phyloP scores from a whole-genome alignment of 1,140 invertebrate species.

The Diorhabda elongata region DNA sequence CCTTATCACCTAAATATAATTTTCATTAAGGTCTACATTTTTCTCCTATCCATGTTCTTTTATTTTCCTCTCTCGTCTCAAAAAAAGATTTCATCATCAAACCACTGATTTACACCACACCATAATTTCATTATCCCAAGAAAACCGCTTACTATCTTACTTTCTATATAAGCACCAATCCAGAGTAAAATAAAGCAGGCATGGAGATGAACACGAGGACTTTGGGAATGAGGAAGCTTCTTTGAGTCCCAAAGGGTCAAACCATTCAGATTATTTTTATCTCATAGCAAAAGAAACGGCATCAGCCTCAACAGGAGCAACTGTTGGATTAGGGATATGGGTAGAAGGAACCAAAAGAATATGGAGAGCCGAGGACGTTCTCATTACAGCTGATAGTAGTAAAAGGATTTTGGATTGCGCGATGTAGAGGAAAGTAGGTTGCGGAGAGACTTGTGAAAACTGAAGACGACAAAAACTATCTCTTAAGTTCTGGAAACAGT shows the following conservation, averaged over 20 bases:
- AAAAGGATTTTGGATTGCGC: slow-evolving; percentile 7
- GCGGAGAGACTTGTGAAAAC: too few relatives aligned
- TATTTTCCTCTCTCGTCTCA: too few relatives aligned
- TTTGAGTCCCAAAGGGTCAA: slow-evolving; percentile 22
- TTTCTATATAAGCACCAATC: slow-evolving; percentile 6
- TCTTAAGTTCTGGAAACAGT: too few relatives aligned
- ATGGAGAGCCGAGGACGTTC: slow-evolving; percentile 17
- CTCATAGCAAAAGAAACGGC: slow-evolving; percentile 18
- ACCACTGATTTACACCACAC: too few relatives aligned
- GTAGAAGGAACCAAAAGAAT: slow-evolving; percentile 17
- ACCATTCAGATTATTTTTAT: slow-evolving; percentile 19
- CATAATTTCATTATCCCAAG: too few relatives aligned
- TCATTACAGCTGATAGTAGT: slow-evolving; percentile 11
- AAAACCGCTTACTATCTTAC: not conserved
- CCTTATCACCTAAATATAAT: too few relatives aligned
- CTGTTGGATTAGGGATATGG: slow-evolving; percentile 12
- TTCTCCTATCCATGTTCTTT: too few relatives aligned
- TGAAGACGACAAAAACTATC: too few relatives aligned
- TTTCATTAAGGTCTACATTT: too few relatives aligned
- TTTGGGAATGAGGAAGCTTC: slow-evolving; percentile 16
- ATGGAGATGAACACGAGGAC: slow-evolving; percentile 18
- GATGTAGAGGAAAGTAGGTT: not conserved
- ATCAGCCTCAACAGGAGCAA: slow-evolving; percentile 13
- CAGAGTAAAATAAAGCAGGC: not conserved
- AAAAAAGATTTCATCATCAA: too few relatives aligned